These are phyloP conservation scores for Rhinoraja longicauda DNA, from an alignment of 2,797 vertebrate species.

Conservation along the genomic window DNA sequence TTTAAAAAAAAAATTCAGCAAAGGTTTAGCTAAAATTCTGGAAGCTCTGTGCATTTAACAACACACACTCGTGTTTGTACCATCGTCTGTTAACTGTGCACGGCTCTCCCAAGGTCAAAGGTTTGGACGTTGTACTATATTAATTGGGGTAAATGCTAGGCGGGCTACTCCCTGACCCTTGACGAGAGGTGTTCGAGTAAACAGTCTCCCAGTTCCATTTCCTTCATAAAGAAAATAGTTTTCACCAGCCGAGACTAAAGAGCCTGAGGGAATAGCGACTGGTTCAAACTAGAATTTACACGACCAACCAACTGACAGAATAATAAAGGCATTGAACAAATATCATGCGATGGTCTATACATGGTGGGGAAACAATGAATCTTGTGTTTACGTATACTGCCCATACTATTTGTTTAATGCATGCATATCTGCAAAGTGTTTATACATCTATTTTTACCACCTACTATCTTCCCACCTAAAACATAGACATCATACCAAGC, in stretches of 20 bases:
- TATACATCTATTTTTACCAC: constrained; percentile 59
- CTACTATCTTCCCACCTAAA: constrained; percentile 63
- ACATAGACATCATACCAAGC: constrained; percentile 76
- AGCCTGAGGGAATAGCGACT: constrained; percentile 39
- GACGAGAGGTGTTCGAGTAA: constrained; percentile 24
- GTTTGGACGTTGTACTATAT: neutral
- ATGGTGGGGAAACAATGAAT: constrained; percentile 49
- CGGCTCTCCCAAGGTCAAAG: neutral
- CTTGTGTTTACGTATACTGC: constrained; percentile 53
- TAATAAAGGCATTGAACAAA: constrained; percentile 38
- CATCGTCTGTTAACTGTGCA: neutral
- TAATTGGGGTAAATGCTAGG: constrained; percentile 30
- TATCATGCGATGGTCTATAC: constrained; percentile 42
- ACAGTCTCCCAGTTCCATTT: constrained; percentile 23
- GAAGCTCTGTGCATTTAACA: neutral
- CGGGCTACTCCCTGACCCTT: constrained; percentile 22
- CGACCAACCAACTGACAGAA: constrained; percentile 34
- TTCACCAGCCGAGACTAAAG: constrained; percentile 26
- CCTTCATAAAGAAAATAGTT: constrained; percentile 35
- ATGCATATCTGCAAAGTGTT: constrained; percentile 60
- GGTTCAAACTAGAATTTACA: constrained; percentile 27
- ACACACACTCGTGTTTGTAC: neutral
- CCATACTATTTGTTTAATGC: constrained; percentile 46
- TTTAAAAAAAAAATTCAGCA: neutral
- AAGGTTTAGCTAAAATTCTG: neutral